Evolutionary conservation across 2,797 vertebrate species (phyloP), one percentile per base, ranked within the genome.

Genomic region (Tenualosa ilisha): DNA sequence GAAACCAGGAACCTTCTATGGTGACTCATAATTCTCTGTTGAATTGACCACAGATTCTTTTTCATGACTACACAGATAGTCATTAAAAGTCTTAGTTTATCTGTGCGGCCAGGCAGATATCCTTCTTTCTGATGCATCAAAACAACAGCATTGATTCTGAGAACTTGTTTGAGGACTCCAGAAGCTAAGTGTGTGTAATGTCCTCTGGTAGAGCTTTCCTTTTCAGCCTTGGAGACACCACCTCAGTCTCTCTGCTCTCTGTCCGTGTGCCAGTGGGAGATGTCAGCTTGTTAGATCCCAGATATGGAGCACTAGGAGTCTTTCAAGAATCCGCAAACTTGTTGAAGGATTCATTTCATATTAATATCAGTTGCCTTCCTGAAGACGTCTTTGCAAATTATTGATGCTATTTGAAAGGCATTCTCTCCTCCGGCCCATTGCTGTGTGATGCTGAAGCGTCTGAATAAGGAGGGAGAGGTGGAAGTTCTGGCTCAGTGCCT

Each of bases 401-500:
- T 68, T 68, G 11, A 68, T 68, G 24, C 0, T 15, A 15, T 68
- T 6, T 13, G 9, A 68, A 24, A 24, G 63, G 8, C 26, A 31
- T 68, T 37, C 3, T 68, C 63, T 12, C 13, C 26, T 68, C 61
- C 24, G 26, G 2, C 0, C 26, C 26, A 68, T 5, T 31, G 63
- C 26, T 31, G 63, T 68, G 63, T 26, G 26, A 68, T 68, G 63
- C 24, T 24, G 24, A 26, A 59, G 56, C 86, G 79, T 81, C 46
- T 65, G 43, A 24, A 22, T 79, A n/a, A 13, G 68, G 40, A 82
- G 61, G 43, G 82, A 40, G 75, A 3, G 84, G 87, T 17, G 43
- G 72, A 3, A 84, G 87, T 15, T 82, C 43, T 68, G n/a, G 82
- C 59, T 79, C 20, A n/a, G 83, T n/a, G 53, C 75, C 87, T 90